Percentiles rank a stretch among this genome's conserved stretches.
These are phyloP conservation scores for Loriculus beryllinus DNA, from an alignment of 2,797 vertebrate genomes.

Conservation along the genomic window DNA sequence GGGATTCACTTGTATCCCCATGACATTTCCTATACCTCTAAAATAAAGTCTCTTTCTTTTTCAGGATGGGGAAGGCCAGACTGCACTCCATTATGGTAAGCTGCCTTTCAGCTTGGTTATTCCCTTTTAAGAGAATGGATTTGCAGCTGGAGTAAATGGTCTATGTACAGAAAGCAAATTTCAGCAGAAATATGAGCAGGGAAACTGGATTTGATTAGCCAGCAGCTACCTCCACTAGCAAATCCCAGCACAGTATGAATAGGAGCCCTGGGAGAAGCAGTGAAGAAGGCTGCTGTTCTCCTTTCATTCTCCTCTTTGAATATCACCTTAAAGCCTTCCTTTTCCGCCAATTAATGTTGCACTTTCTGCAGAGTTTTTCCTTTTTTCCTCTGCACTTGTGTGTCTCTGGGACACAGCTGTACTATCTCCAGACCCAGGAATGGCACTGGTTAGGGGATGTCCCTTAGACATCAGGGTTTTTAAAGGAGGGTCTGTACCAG, in stretches of 20 bases:
- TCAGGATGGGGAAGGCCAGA: constrained; percentile 96
- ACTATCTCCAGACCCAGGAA: background rate
- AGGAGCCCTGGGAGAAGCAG: background rate
- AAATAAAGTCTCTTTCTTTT: constrained; percentile 62
- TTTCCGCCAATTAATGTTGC: background rate
- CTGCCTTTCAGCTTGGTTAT: background rate
- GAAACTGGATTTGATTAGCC: background rate
- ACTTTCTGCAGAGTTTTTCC: background rate
- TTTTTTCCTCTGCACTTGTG: background rate
- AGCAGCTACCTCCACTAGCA: background rate
- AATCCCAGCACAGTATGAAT: background rate
- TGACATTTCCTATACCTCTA: background rate
- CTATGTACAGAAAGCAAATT: background rate
- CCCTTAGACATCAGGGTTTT: background rate
- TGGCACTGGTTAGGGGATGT: background rate
- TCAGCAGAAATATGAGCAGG: background rate
- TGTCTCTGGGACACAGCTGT: background rate
- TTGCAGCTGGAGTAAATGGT: background rate
- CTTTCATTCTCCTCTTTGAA: background rate
- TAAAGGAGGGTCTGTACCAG: background rate
- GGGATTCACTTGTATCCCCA: background rate
- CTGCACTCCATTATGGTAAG: constrained; percentile 97
- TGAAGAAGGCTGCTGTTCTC: background rate
- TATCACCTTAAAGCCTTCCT: background rate
- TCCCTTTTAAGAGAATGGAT: background rate